Percentiles rank a stretch among this genome's conserved stretches.
Conservation (phyloP, 2,797 vertebrate genomes). For the Gymnocypris eckloni region DNA sequence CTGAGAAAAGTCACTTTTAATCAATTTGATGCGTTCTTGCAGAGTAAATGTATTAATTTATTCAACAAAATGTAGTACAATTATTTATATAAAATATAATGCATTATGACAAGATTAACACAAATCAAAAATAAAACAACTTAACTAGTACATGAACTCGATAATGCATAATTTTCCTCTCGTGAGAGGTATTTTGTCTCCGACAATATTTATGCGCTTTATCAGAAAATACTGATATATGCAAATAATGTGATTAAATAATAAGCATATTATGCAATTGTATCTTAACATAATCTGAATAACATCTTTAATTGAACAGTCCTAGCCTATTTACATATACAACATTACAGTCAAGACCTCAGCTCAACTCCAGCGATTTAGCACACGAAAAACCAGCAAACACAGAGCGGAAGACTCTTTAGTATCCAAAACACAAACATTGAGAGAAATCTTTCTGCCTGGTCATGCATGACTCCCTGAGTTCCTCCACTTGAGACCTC, state of each 20-base stretch:
- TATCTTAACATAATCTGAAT: neutral
- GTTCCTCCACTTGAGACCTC: conserved; percentile 33
- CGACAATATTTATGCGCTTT: neutral
- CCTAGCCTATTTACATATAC: conserved; percentile 12
- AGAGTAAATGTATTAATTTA: neutral
- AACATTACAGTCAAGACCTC: neutral
- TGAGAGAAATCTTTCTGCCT: conserved; percentile 15
- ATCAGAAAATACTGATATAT: neutral
- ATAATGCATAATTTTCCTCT: neutral
- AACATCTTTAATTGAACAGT: neutral
- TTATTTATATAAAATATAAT: neutral
- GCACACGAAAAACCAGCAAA: neutral
- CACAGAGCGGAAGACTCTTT: neutral
- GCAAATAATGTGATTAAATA: neutral
- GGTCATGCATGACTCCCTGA: conserved; percentile 14
- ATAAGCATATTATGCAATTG: neutral
- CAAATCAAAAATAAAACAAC: neutral
- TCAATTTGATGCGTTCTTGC: too few species aligned
- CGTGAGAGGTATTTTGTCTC: neutral
- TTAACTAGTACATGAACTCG: neutral
- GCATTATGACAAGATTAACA: neutral
- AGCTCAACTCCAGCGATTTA: conserved; percentile 6
- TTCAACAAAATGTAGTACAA: neutral
- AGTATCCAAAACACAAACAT: neutral
- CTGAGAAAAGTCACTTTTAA: neutral